Evolutionary conservation across 2,888 invertebrate species (phyloP).

Genomic region (Linnaemya tessellans): DNA sequence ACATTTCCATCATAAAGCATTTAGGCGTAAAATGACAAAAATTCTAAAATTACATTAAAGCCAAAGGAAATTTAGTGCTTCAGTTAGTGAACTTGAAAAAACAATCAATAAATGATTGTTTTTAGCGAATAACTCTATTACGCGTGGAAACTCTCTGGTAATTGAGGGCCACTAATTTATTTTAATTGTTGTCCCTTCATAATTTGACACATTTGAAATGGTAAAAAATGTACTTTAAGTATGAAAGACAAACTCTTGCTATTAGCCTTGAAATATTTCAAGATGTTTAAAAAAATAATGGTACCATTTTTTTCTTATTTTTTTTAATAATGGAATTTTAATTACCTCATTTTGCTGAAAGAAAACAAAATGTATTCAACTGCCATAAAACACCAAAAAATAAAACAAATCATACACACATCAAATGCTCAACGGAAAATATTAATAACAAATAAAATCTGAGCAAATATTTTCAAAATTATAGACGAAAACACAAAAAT

Average conservation of each 20-base stretch:
- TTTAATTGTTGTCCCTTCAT: no score
- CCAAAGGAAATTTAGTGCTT: no score
- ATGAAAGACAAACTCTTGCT: not conserved
- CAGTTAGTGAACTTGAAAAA: no score
- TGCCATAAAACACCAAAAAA: not conserved
- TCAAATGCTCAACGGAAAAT: not conserved
- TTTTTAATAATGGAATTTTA: conserved; percentile 50
- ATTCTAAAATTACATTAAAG: no score
- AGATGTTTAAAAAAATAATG: conserved; percentile 31
- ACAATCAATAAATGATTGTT: no score
- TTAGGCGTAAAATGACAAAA: no score
- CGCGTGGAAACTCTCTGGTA: not conserved
- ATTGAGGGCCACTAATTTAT: not conserved
- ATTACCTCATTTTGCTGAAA: conserved; percentile 50
- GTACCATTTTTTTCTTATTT: conserved; percentile 15
- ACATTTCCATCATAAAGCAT: no score
- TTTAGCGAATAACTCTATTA: no score
- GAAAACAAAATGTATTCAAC: conserved; percentile 26
- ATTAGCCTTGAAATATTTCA: conserved; percentile 52
- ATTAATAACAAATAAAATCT: conserved; percentile 14
- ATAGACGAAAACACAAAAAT: conserved; percentile 19
- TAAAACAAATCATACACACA: conserved; percentile 4
- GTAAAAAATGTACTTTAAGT: not conserved
- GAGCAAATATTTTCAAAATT: conserved; percentile 27
- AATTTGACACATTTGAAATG: conserved; percentile 15